Evolutionary conservation across 2,888 invertebrate species (phyloP).

Genomic region (Xylota sylvarum): DNA sequence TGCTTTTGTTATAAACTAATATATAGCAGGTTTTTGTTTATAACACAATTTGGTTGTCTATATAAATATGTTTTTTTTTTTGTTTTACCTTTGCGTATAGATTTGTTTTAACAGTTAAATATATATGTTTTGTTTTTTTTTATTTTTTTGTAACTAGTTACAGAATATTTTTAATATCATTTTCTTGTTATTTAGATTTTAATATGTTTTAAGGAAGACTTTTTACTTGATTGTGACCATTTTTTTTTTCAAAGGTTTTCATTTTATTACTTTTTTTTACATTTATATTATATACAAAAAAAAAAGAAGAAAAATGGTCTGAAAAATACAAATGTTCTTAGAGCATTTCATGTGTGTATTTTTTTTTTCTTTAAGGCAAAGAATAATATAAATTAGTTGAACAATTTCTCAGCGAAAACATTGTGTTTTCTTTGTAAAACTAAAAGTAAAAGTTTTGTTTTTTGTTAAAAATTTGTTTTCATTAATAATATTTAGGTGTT

Average conservation of each 20-base stretch:
- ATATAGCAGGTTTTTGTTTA: slow-evolving; percentile 42
- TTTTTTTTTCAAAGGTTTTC: slow-evolving; percentile 59
- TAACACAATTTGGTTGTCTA: slow-evolving; percentile 44
- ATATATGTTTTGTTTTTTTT: slow-evolving; percentile 46
- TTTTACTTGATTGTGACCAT: slow-evolving; percentile 83
- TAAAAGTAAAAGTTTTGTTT: slow-evolving; percentile 30
- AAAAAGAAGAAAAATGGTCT: slow-evolving; percentile 71
- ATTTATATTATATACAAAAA: neutral
- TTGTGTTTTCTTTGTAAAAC: slow-evolving; percentile 65
- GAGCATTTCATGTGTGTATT: slow-evolving; percentile 55
- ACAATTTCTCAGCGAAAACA: slow-evolving; percentile 36
- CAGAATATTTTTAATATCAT: slow-evolving; percentile 53
- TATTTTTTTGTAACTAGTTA: slow-evolving; percentile 48
- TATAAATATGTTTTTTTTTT: slow-evolving; percentile 58
- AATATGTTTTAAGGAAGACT: slow-evolving; percentile 79
- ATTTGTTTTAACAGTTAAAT: slow-evolving; percentile 66
- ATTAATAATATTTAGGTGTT: slow-evolving; percentile 82
- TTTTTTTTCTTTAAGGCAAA: slow-evolving; percentile 47
- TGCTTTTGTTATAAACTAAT: slow-evolving; percentile 22
- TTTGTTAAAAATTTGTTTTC: slow-evolving; percentile 61
- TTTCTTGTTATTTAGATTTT: slow-evolving; percentile 51
- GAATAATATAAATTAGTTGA: slow-evolving; percentile 51
- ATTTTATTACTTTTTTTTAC: slow-evolving; percentile 24
- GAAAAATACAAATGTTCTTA: slow-evolving; percentile 69
- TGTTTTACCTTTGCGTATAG: slow-evolving; percentile 38